Evolutionary conservation across 2,113 vertebrate species (phyloP).

Genomic region (Hiodon tergisus): DNA sequence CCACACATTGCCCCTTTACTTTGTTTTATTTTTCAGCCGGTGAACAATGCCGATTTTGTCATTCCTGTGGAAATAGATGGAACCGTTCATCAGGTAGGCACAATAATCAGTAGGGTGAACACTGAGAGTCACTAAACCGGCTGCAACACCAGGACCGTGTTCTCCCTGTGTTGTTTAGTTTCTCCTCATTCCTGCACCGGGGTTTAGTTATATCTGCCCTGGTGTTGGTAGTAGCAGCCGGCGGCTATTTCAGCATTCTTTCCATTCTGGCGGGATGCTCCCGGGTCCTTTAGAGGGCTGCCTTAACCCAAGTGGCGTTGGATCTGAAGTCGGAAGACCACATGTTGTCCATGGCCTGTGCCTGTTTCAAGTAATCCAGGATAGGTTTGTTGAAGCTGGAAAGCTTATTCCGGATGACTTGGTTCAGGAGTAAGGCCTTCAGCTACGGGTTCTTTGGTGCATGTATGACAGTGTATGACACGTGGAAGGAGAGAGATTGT

Average conservation of each 20-base stretch:
- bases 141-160: neutral
- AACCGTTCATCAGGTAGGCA: slow-evolving; percentile 78
- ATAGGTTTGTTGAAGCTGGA: slow-evolving; percentile 85
- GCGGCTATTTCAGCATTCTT: slow-evolving; percentile 58
- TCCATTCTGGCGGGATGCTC: slow-evolving; percentile 5
- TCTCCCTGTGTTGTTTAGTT: neutral
- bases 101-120: neutral
- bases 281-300: slow-evolving; percentile 39
- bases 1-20: neutral
- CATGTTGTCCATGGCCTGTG: slow-evolving; percentile 52
- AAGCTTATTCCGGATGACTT: slow-evolving; percentile 95
- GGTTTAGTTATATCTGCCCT: no score
- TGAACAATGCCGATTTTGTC: slow-evolving; percentile 90
- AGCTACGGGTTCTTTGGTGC: slow-evolving; percentile 35
- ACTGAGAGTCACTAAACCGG: neutral
- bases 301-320: slow-evolving; percentile 26
- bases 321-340: slow-evolving; percentile 35
- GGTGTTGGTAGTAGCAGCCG: slow-evolving; percentile 42
- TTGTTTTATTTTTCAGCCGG: slow-evolving; percentile 62
- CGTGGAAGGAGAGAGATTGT: no score
- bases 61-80: slow-evolving; percentile 91
- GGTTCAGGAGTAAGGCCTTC: slow-evolving; percentile 71
- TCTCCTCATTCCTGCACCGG: no score
- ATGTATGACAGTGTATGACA: no score
- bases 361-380: slow-evolving; percentile 99